Evolutionary conservation across 2,888 invertebrate species (phyloP).

Genomic region (Calephelis perditalis): DNA sequence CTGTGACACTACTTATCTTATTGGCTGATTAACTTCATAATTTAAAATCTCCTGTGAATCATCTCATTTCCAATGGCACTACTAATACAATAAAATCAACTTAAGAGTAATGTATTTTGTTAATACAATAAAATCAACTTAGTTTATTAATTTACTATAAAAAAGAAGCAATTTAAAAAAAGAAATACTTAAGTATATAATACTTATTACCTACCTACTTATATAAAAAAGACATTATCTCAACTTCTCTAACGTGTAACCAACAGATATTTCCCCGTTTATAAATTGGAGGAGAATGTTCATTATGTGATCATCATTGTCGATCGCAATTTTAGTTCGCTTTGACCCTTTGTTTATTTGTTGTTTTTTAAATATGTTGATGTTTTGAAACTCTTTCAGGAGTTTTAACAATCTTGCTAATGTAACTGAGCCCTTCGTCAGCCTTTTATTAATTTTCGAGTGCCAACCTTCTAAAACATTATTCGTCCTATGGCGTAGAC

Average conservation of each 20-base stretch:
- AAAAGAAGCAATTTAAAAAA: no score
- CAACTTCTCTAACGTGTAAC: constrained; percentile 6
- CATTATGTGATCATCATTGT: constrained; percentile 6
- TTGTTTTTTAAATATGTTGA: constrained; percentile 3
- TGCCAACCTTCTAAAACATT: background rate
- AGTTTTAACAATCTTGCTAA: constrained; percentile 2
- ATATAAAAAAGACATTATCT: constrained; percentile 3
- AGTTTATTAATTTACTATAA: no score
- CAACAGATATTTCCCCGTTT: constrained; percentile 1
- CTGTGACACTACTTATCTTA: no score
- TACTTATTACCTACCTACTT: constrained; percentile 1
- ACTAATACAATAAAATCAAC: constrained; percentile 1
- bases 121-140: no score
- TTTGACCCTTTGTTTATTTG: constrained; percentile 1
- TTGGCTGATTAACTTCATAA: no score
- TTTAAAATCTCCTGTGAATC: no score
- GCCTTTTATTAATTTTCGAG: constrained; percentile 3
- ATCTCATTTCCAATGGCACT: constrained; percentile 3
- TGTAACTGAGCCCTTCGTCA: background rate
- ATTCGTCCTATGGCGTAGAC: constrained; percentile 3
- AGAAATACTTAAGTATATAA: no score
- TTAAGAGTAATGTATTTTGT: background rate
- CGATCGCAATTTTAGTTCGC: constrained; percentile 6
- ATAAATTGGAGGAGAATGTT: constrained; percentile 6
- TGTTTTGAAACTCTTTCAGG: constrained; percentile 2